These are phyloP conservation scores for Anaspis maculata DNA, from an alignment of 2,888 invertebrate genomes.

Conservation along the genomic window DNA sequence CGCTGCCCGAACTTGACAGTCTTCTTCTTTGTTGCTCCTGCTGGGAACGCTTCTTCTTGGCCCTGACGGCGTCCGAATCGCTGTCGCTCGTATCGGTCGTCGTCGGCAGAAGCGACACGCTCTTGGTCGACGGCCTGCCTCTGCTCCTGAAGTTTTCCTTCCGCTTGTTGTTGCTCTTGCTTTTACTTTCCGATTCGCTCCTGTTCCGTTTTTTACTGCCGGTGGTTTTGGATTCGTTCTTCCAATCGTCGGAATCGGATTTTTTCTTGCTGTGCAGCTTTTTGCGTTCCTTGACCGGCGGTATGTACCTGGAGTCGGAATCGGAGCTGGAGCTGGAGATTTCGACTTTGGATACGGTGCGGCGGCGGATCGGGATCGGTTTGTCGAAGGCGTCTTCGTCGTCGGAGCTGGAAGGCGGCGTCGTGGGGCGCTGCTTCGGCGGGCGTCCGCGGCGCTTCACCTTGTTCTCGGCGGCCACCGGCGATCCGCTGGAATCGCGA, in stretches of 20 bases:
- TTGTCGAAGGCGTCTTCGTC: conserved; percentile 39
- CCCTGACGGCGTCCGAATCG: conserved; percentile 33
- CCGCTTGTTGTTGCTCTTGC: conserved; percentile 14
- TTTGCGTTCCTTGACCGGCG: too few species aligned
- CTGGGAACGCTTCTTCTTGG: conserved; percentile 1
- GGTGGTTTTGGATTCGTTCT: conserved; percentile 11
- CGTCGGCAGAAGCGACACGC: conserved; percentile 28
- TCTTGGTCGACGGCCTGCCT: too few species aligned
- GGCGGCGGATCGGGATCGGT: conserved; percentile 23
- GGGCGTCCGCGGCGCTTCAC: conserved; percentile 35
- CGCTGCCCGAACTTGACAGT: conserved; percentile 19
- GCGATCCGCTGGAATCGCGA: conserved; percentile 26
- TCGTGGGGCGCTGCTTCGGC: conserved; percentile 29
- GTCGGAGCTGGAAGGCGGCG: conserved; percentile 34
- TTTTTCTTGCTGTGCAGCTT: too few species aligned
- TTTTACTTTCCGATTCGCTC: conserved; percentile 21
- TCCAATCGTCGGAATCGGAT: conserved; percentile 15
- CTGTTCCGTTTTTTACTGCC: conserved; percentile 19
- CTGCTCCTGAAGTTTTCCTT: conserved; percentile 6
- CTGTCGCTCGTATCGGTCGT: conserved; percentile 24
- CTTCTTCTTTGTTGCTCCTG: too few species aligned
- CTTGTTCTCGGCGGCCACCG: conserved; percentile 31
- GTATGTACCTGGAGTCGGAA: too few species aligned
- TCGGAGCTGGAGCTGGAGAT: conserved; percentile 26
- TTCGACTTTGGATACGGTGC: conserved; percentile 23